Conservation (phyloP, 1,140 invertebrate species). For the Goniozus legneri region DNA sequence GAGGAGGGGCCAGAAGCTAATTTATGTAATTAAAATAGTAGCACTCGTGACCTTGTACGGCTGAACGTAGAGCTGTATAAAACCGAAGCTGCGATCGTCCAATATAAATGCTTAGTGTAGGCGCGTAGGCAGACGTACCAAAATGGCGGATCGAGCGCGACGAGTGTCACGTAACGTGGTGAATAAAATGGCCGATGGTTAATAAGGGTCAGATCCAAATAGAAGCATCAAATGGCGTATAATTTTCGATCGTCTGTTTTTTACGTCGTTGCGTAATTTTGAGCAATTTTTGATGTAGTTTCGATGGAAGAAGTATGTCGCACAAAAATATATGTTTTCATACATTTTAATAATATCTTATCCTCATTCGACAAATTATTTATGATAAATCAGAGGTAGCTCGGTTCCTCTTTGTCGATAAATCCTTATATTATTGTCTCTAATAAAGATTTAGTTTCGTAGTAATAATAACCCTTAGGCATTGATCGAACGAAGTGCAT, state of each 20-base stretch:
- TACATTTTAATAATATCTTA: too few species aligned
- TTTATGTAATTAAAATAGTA: slow-evolving; percentile 49
- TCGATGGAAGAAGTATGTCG: too few species aligned
- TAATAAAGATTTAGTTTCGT: slow-evolving; percentile 76
- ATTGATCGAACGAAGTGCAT: slow-evolving; percentile 90
- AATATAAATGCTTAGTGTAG: too few species aligned
- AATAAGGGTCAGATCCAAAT: slow-evolving; percentile 43
- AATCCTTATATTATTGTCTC: slow-evolving; percentile 11
- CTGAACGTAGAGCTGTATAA: slow-evolving; percentile 22
- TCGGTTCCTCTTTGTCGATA: neutral
- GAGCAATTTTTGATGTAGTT: too few species aligned
- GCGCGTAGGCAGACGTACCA: slow-evolving; percentile 18
- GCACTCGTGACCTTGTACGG: slow-evolving; percentile 42
- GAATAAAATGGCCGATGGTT: slow-evolving; percentile 31
- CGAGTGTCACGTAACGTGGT: slow-evolving; percentile 26
- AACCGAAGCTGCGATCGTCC: slow-evolving; percentile 12
- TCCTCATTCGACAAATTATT: neutral
- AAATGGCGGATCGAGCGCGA: slow-evolving; percentile 22
- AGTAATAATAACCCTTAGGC: slow-evolving; percentile 79
- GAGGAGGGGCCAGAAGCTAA: slow-evolving; percentile 27
- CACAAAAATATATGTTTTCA: too few species aligned
- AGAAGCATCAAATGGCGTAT: slow-evolving; percentile 45
- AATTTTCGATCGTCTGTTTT: slow-evolving; percentile 33
- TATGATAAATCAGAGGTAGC: neutral
- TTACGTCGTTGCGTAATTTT: slow-evolving; percentile 20